These are phyloP conservation scores for Xenops minutus DNA, from an alignment of 2,797 vertebrate genomes.

Conservation along the genomic window DNA sequence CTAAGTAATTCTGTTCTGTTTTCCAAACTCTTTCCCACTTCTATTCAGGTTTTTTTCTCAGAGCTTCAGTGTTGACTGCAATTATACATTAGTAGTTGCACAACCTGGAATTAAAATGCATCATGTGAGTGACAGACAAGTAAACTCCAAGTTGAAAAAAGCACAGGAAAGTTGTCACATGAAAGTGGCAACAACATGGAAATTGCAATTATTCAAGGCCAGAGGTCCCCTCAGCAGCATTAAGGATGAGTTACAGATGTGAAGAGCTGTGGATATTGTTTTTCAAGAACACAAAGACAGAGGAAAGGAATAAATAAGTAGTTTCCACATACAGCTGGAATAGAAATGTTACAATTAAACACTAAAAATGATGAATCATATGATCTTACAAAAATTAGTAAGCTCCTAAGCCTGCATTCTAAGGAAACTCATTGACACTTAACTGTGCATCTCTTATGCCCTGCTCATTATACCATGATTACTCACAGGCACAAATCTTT, in stretches of 20 bases:
- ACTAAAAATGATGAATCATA: background rate
- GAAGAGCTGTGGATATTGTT: background rate
- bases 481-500: background rate
- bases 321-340: background rate
- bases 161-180: background rate
- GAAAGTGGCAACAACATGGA: background rate
- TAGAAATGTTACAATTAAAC: background rate
- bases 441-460: background rate
- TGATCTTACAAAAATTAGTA: background rate
- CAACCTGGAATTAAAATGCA: background rate
- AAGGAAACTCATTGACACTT: background rate
- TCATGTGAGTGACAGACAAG: background rate
- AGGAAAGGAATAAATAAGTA: background rate
- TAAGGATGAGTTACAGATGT: background rate
- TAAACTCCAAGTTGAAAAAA: background rate
- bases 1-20: background rate
- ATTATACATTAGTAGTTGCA: background rate
- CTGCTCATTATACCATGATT: background rate
- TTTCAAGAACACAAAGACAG: background rate
- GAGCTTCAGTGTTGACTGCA: background rate
- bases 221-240: background rate
- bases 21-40: background rate
- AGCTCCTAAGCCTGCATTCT: background rate
- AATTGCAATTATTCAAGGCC: conserved; percentile 14
- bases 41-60: background rate